Percentiles rank a stretch among this genome's conserved stretches.
Conservation (phyloP, 2,888 invertebrate species). For the Boloria euphrosyne region DNA sequence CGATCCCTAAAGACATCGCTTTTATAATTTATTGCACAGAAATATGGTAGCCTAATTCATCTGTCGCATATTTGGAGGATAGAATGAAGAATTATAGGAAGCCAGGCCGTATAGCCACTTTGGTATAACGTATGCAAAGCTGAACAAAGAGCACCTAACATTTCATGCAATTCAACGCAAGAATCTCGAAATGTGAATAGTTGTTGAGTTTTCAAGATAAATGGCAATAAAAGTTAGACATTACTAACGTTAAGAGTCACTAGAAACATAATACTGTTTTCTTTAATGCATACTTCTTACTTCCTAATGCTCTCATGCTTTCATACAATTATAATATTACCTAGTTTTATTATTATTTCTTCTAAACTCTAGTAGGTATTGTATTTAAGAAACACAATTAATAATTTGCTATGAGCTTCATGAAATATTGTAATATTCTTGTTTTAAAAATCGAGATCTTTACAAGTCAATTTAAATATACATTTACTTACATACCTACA, state of each 20-base stretch:
- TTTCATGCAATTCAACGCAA: constrained; percentile 25
- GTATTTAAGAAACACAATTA: no score
- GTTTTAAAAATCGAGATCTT: no score
- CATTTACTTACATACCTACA: no score
- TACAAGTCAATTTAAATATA: no score
- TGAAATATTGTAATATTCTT: no score
- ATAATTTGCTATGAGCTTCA: no score
- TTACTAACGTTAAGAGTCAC: constrained; percentile 15
- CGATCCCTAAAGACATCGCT: constrained; percentile 65
- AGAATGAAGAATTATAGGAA: constrained; percentile 47
- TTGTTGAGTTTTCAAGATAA: constrained; percentile 18
- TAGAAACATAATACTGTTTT: constrained; percentile 16
- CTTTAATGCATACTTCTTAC: neutral
- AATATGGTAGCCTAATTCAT: constrained; percentile 72
- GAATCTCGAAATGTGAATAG: constrained; percentile 16
- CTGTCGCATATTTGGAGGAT: constrained; percentile 60
- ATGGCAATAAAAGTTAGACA: constrained; percentile 19
- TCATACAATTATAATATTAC: neutral
- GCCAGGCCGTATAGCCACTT: constrained; percentile 11
- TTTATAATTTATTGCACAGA: constrained; percentile 70
- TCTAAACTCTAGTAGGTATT: no score
- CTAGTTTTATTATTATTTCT: neutral
- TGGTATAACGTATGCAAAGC: constrained; percentile 27
- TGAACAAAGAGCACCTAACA: constrained; percentile 20
- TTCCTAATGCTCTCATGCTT: neutral